These are phyloP conservation scores for Pavo muticus DNA, from an alignment of 2,113 vertebrate genomes.

Conservation along the genomic window DNA sequence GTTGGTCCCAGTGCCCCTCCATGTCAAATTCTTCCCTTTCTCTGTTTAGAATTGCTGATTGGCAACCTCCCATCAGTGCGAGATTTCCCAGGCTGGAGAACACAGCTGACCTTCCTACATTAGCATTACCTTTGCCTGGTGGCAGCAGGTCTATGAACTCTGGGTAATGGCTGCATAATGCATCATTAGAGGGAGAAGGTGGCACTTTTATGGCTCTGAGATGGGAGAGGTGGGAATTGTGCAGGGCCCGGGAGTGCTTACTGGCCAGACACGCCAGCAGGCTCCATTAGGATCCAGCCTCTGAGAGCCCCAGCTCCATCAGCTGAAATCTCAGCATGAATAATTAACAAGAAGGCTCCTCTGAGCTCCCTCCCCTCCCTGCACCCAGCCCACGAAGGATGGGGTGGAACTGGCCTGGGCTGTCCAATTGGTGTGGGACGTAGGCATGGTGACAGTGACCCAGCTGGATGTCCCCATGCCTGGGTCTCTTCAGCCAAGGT, in stretches of 20 bases:
- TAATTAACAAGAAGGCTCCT: conserved; percentile 48
- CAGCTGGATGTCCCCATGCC: neutral
- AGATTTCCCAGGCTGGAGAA: neutral
- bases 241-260: conserved; percentile 33
- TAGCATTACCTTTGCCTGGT: neutral
- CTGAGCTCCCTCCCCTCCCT: neutral
- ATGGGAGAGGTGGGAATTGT: conserved; percentile 61
- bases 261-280: neutral
- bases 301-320: conserved; percentile 39
- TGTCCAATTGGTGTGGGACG: neutral
- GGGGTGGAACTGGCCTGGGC: fast-evolving
- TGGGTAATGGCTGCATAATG: neutral
- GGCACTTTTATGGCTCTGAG: neutral
- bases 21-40: neutral
- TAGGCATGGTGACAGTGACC: fast-evolving
- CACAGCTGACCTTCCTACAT: neutral
- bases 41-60: neutral
- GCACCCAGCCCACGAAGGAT: neutral
- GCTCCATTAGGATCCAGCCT: conserved; percentile 42
- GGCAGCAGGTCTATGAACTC: neutral
- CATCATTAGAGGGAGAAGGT: conserved; percentile 19
- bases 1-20: neutral
- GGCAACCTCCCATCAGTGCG: neutral
- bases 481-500: neutral
- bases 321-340: conserved; percentile 40